Base-by-base conservation (phyloP, 2,888 invertebrate species). In the Drosophila mayaguana region DNA sequence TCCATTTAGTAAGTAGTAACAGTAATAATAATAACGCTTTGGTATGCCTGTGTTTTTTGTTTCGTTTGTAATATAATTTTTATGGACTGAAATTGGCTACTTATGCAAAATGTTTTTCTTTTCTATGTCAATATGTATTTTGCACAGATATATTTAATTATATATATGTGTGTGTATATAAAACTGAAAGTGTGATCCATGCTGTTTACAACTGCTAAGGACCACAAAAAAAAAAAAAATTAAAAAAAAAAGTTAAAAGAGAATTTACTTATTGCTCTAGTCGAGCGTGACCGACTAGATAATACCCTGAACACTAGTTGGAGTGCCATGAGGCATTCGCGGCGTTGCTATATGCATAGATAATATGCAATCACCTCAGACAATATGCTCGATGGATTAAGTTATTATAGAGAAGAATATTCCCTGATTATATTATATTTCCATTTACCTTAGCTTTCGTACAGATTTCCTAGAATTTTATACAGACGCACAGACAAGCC, bases 21-120 rank as follows among this genome's bases (percentile, higher is more conserved):
- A 86, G 78, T 86, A 80, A 75, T 56, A 80, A 74, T 72, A 70
- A 73, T 80, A 82, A 80, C 70, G 63, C 60, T 87, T 84, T 81
- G 78, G 68, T 69, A 48, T 46, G 53, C 55, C 51, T 57, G 57
- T 74, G 45, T 48, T 60, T 46, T 50, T 60, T 43, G 50, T 38
- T 38, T 48, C 48, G 12, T 54, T 56, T 55, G 51, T 25, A 25
- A 46, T 55, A 46, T 45, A 43, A 46, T 66, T 62, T 72, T 54
- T 78, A 80, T 86, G 88, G 80, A 89, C 88, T 82, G 67, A 84
- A 87, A 87, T 87, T 89, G 80, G 80, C 89, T 89, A 84, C 80
- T 84, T 89, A 84, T 87, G 87, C 81, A 71, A 86, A 86, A 72
- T 63, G 50, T 22, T 43, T 60, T 50, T 22, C 40, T 56, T 50